Base-by-base conservation (phyloP, 2,888 invertebrate genomes). In the Gryllus longicercus region DNA sequence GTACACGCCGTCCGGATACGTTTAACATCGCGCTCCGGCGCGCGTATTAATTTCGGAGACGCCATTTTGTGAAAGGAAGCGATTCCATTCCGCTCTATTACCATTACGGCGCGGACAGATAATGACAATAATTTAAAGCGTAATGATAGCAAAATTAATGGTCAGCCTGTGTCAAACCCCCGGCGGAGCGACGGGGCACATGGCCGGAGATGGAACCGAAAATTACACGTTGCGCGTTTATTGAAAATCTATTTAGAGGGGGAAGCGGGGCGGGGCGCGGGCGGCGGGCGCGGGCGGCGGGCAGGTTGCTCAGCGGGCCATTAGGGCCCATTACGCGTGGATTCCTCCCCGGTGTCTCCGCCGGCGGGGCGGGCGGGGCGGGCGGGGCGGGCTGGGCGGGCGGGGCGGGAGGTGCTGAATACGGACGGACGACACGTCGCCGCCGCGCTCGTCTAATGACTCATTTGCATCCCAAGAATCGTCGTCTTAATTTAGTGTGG, bases 91-190 rank as follows among this genome's bases (percentile, higher is more conserved):
- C 63, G n/a, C 63, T n/a, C 63, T 63, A 63, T 63, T 63, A 63
- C 63, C n/a, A 63, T 63, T n/a, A 63, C 63, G 63, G n/a, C n/a
- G 63, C 63, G 63, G 14, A 63, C 63, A 63, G 63, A 14, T 63
- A 63, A 63, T 63, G 63, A 63, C 63, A 63, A 63, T 63, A 63
- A 63, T 63, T 14, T 63, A 63, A 63, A 63, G n/a, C 63, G 63
- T 63, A 63, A 63, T 63, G 63, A 63, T 63, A 63, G 63, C 63
- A 63, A 63, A 63, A 63, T 63, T 63, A 63, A 63, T 63, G 63
- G 63, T n/a, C 63, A 63, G 8, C n/a, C n/a, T n/a, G 3, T 63
- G 63, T 63, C 63, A 63, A 63, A 18, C 63, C 63, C 63, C 63
- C 63, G 3, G 63, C n/a, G n/a, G 63, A 18, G 63, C 63, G 14